A percentile compares a stretch with the other conserved stretches of the same genome.
Evolutionary conservation across 1,140 invertebrate species (phyloP).

Genomic region (Oryzaephilus surinamensis): DNA sequence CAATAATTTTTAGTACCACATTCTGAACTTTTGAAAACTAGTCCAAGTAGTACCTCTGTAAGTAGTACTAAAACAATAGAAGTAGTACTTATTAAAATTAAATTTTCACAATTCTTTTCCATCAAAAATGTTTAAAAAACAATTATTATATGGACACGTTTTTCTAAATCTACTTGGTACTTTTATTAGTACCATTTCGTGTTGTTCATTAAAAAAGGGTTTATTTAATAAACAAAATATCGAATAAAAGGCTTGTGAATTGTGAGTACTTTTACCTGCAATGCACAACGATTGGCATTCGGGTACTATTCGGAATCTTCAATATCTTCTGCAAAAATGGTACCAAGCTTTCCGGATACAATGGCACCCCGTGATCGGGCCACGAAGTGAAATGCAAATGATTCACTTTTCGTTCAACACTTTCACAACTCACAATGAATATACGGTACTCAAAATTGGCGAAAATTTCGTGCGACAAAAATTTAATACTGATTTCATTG

Average conservation of each 20-base stretch:
- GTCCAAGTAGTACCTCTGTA: too few species aligned
- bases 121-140: too few species aligned
- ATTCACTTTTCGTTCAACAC: conserved; percentile 35
- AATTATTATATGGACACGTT: too few species aligned
- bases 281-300: conserved; percentile 12
- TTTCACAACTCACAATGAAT: conserved; percentile 40
- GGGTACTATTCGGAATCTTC: conserved; percentile 4
- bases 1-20: too few species aligned
- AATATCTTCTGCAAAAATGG: conserved; percentile 36
- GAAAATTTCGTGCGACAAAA: conserved; percentile 36
- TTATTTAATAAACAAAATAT: not conserved
- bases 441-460: conserved; percentile 43
- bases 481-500: conserved; percentile 36
- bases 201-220: too few species aligned
- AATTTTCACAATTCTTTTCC: too few species aligned
- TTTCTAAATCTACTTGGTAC: conserved; percentile 41
- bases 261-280: conserved; percentile 11
- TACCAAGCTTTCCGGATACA: conserved; percentile 31
- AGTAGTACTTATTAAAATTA: too few species aligned
- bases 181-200: too few species aligned
- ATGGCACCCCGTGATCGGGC: conserved; percentile 52
- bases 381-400: conserved; percentile 46
- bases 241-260: not conserved
- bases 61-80: too few species aligned
- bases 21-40: too few species aligned